Percentiles rank a stretch among this genome's conserved stretches.
phyloP scores from a whole-genome alignment of 2,888 invertebrate species.

The Athalia circularis region DNA sequence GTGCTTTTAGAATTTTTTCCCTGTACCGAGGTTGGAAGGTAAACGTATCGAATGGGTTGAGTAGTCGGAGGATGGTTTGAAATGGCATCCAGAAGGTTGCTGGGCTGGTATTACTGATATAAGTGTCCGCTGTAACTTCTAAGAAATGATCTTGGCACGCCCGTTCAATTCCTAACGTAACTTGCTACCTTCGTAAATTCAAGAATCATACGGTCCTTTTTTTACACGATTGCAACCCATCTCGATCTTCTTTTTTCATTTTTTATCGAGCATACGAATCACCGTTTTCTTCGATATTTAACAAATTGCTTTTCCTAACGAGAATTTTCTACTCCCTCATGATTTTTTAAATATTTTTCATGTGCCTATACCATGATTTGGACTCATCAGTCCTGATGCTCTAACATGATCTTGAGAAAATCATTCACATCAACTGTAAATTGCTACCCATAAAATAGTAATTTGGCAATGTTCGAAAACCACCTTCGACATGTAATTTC shows the following conservation, averaged over 20 bases:
- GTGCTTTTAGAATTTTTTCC: not conserved
- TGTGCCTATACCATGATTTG: too few species aligned
- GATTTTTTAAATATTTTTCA: too few species aligned
- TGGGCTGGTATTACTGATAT: constrained; percentile 67
- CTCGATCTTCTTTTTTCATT: not conserved
- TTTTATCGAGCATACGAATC: too few species aligned
- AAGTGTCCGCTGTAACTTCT: constrained; percentile 68
- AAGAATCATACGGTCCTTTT: constrained; percentile 3
- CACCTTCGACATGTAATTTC: too few species aligned
- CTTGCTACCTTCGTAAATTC: constrained; percentile 26
- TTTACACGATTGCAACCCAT: not conserved
- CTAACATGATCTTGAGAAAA: too few species aligned
- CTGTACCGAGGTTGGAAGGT: not conserved
- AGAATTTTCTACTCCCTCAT: not conserved
- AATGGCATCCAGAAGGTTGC: constrained; percentile 56
- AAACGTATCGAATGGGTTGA: constrained; percentile 4
- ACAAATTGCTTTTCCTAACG: too few species aligned
- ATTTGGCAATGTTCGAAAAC: too few species aligned
- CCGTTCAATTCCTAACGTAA: constrained; percentile 53
- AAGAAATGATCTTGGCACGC: constrained; percentile 68
- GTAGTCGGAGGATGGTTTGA: constrained; percentile 44
- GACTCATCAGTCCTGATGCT: too few species aligned
- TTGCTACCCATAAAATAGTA: too few species aligned
- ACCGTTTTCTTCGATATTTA: too few species aligned
- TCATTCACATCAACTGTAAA: too few species aligned